phyloP scores from a whole-genome alignment of 2,797 vertebrate genomes.

The Etheostoma nigrum region DNA sequence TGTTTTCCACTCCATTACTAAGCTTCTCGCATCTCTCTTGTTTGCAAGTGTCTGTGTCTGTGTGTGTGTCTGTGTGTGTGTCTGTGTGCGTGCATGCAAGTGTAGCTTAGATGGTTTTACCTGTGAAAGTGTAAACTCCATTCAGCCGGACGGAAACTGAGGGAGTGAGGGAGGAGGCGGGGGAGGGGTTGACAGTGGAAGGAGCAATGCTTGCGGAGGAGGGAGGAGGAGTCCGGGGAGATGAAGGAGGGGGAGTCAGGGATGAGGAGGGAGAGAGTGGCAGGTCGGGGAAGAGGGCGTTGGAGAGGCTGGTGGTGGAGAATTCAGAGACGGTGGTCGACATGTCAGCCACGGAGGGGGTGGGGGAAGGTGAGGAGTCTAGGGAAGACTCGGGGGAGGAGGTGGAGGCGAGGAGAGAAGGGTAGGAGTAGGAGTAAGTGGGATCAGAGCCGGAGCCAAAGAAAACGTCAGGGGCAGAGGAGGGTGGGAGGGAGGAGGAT shows the following conservation, averaged over 20 bases:
- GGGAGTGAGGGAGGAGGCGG: conserved; percentile 68
- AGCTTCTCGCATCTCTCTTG: conserved; percentile 28
- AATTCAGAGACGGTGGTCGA: conserved; percentile 10
- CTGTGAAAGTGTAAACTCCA: conserved; percentile 85
- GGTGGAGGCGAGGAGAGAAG: background rate
- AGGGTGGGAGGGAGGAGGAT: background rate
- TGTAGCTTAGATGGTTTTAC: conserved; percentile 78
- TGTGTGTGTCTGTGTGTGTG: no score
- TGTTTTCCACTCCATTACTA: conserved; percentile 50
- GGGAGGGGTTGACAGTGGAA: conserved; percentile 52
- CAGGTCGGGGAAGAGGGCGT: conserved; percentile 67
- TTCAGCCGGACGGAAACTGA: conserved; percentile 81
- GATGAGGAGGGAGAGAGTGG: conserved; percentile 41
- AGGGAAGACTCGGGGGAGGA: conserved; percentile 1
- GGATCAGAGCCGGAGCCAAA: background rate
- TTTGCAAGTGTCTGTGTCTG: conserved; percentile 51
- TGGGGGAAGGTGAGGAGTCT: conserved; percentile 3
- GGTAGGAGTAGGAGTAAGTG: background rate
- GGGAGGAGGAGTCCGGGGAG: conserved; percentile 30
- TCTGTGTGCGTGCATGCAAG: conserved; percentile 22
- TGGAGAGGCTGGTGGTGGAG: conserved; percentile 65
- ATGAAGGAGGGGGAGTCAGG: conserved; percentile 24
- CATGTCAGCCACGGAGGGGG: conserved; percentile 16
- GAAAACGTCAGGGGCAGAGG: background rate
- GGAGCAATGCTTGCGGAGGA: conserved; percentile 36